Evolutionary conservation across 1,140 invertebrate species (phyloP).

Genomic region (Drosophila triauraria): DNA sequence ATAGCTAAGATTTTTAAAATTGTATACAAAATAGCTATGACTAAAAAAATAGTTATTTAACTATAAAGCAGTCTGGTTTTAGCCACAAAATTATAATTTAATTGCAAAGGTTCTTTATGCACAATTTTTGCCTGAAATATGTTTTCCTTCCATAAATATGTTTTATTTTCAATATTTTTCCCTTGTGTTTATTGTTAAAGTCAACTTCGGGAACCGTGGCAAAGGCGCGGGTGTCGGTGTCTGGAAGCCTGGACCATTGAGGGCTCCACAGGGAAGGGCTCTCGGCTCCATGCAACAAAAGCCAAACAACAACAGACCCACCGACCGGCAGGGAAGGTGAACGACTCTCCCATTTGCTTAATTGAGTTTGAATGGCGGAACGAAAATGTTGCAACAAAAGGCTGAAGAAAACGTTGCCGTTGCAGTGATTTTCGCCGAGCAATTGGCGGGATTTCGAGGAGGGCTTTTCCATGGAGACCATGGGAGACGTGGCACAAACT

Average conservation of each 20-base stretch:
- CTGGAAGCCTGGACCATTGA: slow-evolving; percentile 34
- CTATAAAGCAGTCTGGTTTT: no score
- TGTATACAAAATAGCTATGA: no score
- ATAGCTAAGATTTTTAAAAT: no score
- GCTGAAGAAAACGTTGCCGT: slow-evolving; percentile 41
- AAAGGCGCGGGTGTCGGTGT: slow-evolving; percentile 21
- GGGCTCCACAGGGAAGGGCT: slow-evolving; percentile 21
- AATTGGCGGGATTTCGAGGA: slow-evolving; percentile 23
- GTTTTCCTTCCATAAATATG: not conserved
- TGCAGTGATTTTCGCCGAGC: slow-evolving; percentile 44
- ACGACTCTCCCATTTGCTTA: slow-evolving; percentile 75
- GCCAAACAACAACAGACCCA: slow-evolving; percentile 32
- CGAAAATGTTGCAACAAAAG: slow-evolving; percentile 51
- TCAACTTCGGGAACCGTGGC: not conserved
- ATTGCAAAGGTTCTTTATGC: no score
- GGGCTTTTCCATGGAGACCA: slow-evolving; percentile 23
- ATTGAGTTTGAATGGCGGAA: slow-evolving; percentile 76
- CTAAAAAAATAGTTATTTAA: no score
- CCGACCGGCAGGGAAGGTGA: slow-evolving; percentile 45
- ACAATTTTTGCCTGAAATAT: no score
- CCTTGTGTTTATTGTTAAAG: not conserved
- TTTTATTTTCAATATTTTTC: not conserved
- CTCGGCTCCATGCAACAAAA: slow-evolving; percentile 14
- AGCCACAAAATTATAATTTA: no score
- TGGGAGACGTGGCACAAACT: not conserved